Conservation (phyloP, 2,888 invertebrate species). For the Bombylius discolor region DNA sequence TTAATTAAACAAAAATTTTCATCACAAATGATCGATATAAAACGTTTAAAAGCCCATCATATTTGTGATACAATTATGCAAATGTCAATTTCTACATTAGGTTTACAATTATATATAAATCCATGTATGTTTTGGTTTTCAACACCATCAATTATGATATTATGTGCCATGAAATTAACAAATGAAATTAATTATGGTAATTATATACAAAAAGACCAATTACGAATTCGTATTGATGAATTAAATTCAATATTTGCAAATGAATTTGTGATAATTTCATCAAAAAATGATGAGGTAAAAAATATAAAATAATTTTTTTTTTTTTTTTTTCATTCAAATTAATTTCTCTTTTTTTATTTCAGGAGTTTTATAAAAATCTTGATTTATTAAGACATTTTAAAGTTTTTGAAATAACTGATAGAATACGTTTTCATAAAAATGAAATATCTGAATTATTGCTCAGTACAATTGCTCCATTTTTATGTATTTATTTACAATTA, state of each 20-base stretch:
- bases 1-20: slow-evolving; percentile 20
- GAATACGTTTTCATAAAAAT: slow-evolving; percentile 35
- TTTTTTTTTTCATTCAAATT: slow-evolving; percentile 8
- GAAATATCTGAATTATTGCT: slow-evolving; percentile 42
- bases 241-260: slow-evolving; percentile 44
- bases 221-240: slow-evolving; percentile 7
- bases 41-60: slow-evolving; percentile 43
- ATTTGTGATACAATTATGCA: slow-evolving; percentile 53
- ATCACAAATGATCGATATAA: slow-evolving; percentile 34
- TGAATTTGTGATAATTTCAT: slow-evolving; percentile 51
- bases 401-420: slow-evolving; percentile 25
- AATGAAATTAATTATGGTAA: slow-evolving; percentile 13
- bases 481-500: slow-evolving; percentile 45
- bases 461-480: slow-evolving; percentile 48
- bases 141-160: slow-evolving; percentile 46
- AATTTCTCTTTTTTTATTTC: slow-evolving; percentile 15
- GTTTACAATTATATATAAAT: slow-evolving; percentile 64
- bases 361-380: slow-evolving; percentile 39
- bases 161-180: slow-evolving; percentile 30
- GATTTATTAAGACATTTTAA: slow-evolving; percentile 26
- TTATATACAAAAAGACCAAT: slow-evolving; percentile 8
- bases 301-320: too few species aligned
- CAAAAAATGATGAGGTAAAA: slow-evolving; percentile 38
- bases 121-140: slow-evolving; percentile 57
- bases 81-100: slow-evolving; percentile 53